Evolutionary conservation across 2,888 invertebrate species (phyloP), one percentile per base, ranked within the genome.

Genomic region (Drosophila anomelani): DNA sequence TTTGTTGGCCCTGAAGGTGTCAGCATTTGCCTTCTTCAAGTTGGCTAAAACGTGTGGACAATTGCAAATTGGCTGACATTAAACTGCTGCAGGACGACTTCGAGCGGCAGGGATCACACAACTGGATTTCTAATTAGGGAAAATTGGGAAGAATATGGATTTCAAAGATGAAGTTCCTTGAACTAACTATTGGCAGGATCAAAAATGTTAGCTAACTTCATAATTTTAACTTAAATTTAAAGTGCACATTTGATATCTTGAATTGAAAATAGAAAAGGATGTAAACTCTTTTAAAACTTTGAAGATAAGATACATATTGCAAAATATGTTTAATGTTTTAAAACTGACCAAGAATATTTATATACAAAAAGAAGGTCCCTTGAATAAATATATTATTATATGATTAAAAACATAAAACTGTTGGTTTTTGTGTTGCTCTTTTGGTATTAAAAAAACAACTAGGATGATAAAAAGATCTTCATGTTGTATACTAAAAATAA

Each of bases 11-110:
- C 58, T n/a, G 38, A 44, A 51, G 64, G 58, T 82, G 83, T 68
- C 63, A 70, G 80, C 76, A 73, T 61, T 73, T 61, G 75, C 76
- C 57, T 78, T 26, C 46, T 82, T 26, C 26, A 75, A 75, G 70
- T 60, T 73, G 38, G 49, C 53, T 55, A 51, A 62, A 82, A 78
- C 73, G 83, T 85, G 86, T 82, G 79, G 81, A 88, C 86, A 84
- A 77, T 86, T 68, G 68, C 29, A 76, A 61, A 70, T 57, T 46
- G 47, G 58, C 56, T 36, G 32, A 12, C 36, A 53, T 26, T 13
- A 44, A 63, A 57, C 38, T 32, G 53, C 17, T 32, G 46, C 29
- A 20, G 7, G 34, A 20, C 15, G 17, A 7, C 3, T 26, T 5
- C 4, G 4, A 26, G 17, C 69, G 67, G 39, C 34, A 47, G 12